Conservation (phyloP, 1,140 invertebrate genomes). For the Platorchestia sp. region DNA sequence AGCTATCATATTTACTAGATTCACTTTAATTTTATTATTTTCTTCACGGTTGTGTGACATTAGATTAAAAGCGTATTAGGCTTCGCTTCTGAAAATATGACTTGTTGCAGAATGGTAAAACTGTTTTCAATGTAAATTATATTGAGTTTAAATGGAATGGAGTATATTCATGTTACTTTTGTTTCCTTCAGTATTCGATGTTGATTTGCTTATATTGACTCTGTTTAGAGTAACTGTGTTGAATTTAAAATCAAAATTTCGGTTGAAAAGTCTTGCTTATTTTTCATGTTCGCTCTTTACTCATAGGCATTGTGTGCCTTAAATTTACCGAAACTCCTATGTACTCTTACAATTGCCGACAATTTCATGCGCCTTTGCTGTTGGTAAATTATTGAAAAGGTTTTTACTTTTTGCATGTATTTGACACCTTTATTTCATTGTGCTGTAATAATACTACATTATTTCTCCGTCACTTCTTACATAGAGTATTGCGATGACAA, state of each 20-base stretch:
- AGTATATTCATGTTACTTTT: background rate
- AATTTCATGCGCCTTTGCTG: background rate
- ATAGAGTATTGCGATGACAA: no score
- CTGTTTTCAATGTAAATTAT: background rate
- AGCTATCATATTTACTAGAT: background rate
- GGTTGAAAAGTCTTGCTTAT: background rate
- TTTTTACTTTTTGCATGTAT: background rate
- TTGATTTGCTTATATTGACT: background rate
- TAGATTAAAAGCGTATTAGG: background rate
- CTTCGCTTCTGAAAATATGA: background rate
- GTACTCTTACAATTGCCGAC: no score
- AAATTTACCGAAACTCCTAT: background rate
- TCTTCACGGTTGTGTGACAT: background rate
- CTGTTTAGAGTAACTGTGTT: background rate
- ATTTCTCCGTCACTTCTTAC: no score
- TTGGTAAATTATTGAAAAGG: background rate
- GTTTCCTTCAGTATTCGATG: background rate
- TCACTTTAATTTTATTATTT: background rate
- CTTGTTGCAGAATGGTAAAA: background rate
- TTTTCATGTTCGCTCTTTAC: background rate
- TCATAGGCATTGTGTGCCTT: background rate
- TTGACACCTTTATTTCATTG: background rate
- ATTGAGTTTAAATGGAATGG: background rate
- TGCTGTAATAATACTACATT: no score
- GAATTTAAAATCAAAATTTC: background rate